Evolutionary conservation across 2,888 invertebrate species (phyloP), one percentile per base, ranked within the genome.

Genomic region (Dexiosoma caninum): DNA sequence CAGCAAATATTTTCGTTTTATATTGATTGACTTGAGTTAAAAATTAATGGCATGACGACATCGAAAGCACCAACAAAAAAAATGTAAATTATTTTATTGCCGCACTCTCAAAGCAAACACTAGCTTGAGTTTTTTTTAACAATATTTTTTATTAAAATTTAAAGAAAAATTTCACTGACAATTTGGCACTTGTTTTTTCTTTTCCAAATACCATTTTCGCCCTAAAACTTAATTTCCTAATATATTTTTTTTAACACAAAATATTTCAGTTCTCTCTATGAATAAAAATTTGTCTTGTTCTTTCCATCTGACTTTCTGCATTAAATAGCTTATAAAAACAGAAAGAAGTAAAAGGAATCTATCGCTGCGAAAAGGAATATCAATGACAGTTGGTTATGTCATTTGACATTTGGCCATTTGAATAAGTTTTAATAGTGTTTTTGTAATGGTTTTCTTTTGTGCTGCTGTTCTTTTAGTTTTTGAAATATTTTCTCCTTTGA

Each of bases 361-460:
- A 51, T 53, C 9, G 21, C 19, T 19, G 30, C 8, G 27, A 64
- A 62, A 72, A 62, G 44, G 74, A 30, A 74, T 35, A 62, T 16
- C 46, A 74, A 55, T 78, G 78, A 78, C 78, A 78, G 78, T 66
- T 66, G 64, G 35, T 70, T 79, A 74, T 79, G 79, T 75, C 80
- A 80, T 71, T 42, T 80, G 75, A 44, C 44, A 74, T 35, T 57
- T 70, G 64, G n/a, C 64, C 32, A 59, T 23, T 35, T 14, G 21
- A 69, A 21, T 23, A 23, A 30, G 12, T 40, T 51, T 60, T 49
- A 32, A 10, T 12, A 40, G 14, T 75, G 23, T 74, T 74, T 69
- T 78, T 14, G 5, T 62, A 44, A 30, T 1, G 14, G 12, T 66
- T 51, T 32, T 35, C 27, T 21, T 79, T 23, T 62, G 16, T 62